Evolutionary conservation across 2,888 invertebrate species (phyloP), one percentile per base, ranked within the genome.

Genomic region (Buathra laborator): DNA sequence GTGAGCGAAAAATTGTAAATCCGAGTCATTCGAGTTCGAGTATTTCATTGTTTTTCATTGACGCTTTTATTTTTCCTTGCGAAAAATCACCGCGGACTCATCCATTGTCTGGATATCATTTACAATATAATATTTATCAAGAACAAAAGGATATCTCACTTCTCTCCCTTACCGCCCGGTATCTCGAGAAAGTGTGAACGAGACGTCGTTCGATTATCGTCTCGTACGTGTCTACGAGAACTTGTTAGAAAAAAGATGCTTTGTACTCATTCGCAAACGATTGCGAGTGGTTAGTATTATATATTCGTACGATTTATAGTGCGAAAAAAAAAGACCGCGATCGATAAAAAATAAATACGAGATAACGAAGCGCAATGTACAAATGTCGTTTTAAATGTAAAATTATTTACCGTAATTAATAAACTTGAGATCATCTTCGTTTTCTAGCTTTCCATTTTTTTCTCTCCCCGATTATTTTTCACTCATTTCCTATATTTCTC

Each of bases 381-480:
- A 93, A 91, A 89, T 78, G 79, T 81, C 89, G 89, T 71, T 85
- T 76, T 68, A 68, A 72, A 76, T 66, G 76, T 80, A 89, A 88
- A 89, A 89, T 70, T 72, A 70, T 88, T 87, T 90, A 92, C 85
- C 87, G 85, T 90, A 83, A 75, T 87, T 92, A 91, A 91, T 91
- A 90, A 91, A 91, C 90, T 91, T 93, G 93, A 93, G 93, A 93
- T 93, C 93, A 93, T 92, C 91, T 89, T 90, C 89, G 89, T 89
- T 87, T 91, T 86, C 85, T 70, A 83, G 81, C 72, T 29, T 79
- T 81, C 59, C 71, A 64, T 68, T 74, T 81, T 89, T 86, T 87
- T 87, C 72, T 59, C 86, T 24, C 75, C 46, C 72, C 83, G 32
- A 44, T 78, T 85, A 79, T 51, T 75, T 80, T 81, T 56, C 43